Evolutionary conservation across 1,140 invertebrate species (phyloP).

Genomic region (Ridgeia piscesae): DNA sequence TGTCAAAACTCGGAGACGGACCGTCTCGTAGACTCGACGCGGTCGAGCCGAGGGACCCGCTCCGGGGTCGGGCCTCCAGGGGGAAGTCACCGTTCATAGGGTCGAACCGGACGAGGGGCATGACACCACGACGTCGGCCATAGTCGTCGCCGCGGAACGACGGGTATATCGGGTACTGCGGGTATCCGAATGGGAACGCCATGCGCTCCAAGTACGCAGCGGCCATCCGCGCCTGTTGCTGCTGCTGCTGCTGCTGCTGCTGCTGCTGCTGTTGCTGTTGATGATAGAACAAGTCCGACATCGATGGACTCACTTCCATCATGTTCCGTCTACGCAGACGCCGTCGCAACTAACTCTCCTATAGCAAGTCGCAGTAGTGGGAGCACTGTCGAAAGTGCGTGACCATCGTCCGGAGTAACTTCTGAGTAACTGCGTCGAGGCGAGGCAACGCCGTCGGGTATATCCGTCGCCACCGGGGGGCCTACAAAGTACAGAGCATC

Average conservation of each 20-base stretch:
- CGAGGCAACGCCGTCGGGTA: not conserved
- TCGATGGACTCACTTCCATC: not conserved
- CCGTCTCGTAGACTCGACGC: not conserved
- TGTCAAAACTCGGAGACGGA: slow-evolving; percentile 17
- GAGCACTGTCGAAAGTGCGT: not conserved
- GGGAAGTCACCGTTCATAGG: not conserved
- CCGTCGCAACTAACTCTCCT: not conserved
- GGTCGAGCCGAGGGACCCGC: slow-evolving; percentile 19
- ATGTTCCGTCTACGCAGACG: not conserved
- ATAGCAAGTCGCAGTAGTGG: not conserved
- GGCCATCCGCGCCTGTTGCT: not conserved
- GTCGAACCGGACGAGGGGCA: not conserved
- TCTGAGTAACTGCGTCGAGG: not conserved
- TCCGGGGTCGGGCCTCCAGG: too few species aligned
- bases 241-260: too few species aligned
- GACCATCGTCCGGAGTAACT: not conserved
- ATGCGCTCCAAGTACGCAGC: not conserved
- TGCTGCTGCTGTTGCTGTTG: not conserved
- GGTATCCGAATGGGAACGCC: not conserved
- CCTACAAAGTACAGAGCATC: not conserved
- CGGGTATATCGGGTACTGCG: not conserved
- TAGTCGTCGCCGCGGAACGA: not conserved
- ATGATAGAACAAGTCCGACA: not conserved
- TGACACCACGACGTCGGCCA: not conserved
- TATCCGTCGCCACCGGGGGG: not conserved